Evolutionary conservation across 2,888 invertebrate genomes (phyloP).

Genomic region (Nezara viridula): DNA sequence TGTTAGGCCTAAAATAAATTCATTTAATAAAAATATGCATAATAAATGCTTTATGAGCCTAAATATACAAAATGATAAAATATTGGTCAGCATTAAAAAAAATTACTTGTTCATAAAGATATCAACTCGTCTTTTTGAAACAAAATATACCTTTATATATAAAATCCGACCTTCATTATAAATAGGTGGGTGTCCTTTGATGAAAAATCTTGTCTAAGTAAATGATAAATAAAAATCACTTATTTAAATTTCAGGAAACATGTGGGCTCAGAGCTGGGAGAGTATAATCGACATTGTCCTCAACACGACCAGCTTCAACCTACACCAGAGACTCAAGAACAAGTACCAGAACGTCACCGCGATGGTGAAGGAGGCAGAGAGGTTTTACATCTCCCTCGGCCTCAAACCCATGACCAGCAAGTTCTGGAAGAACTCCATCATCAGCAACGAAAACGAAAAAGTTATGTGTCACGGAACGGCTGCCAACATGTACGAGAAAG

Average conservation of each 20-base stretch:
- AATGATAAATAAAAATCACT: no score
- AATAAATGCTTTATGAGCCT: no score
- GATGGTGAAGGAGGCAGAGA: conserved; percentile 71
- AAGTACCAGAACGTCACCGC: conserved; percentile 70
- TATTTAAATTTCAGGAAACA: conserved; percentile 67
- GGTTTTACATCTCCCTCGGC: conserved; percentile 71
- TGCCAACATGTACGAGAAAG: conserved; percentile 70
- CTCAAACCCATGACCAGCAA: conserved; percentile 67
- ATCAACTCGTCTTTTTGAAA: no score
- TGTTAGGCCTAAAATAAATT: no score
- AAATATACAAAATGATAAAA: no score
- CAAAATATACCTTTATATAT: no score
- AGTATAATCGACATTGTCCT: conserved; percentile 67
- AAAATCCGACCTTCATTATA: no score
- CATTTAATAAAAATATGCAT: no score
- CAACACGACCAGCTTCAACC: conserved; percentile 67
- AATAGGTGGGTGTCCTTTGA: no score
- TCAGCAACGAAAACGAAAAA: conserved; percentile 58
- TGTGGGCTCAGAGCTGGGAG: conserved; percentile 70
- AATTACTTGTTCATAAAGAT: no score
- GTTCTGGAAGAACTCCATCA: conserved; percentile 67
- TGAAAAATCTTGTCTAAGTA: no score
- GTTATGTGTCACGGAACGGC: conserved; percentile 70
- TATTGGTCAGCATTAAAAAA: no score
- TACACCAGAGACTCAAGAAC: conserved; percentile 71